phyloP scores from a whole-genome alignment of 2,113 vertebrate genomes.

The Laterallus jamaicensis region DNA sequence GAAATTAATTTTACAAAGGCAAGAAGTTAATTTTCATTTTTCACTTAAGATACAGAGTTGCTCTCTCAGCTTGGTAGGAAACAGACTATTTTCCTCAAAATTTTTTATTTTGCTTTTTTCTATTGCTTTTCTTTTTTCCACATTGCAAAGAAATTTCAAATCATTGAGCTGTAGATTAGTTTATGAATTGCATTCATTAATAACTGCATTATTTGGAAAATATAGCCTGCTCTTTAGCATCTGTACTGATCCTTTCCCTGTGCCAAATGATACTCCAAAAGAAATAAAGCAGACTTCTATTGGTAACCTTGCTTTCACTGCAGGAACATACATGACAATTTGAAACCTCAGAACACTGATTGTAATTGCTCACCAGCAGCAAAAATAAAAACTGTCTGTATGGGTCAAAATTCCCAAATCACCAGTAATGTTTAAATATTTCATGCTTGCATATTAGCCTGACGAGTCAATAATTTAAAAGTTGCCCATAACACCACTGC shows the following conservation, averaged over 20 bases:
- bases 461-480: neutral
- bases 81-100: neutral
- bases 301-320: neutral
- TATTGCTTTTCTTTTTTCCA: neutral
- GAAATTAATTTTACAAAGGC: neutral
- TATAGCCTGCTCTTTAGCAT: neutral
- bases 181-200: slow-evolving; percentile 10
- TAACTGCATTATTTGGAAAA: neutral
- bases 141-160: neutral
- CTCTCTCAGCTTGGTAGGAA: neutral
- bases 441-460: neutral
- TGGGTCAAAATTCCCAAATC: neutral
- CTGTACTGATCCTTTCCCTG: neutral
- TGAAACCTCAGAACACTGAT: neutral
- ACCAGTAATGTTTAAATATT: neutral
- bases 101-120: neutral
- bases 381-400: neutral
- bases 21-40: neutral
- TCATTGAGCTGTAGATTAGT: neutral
- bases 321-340: neutral
- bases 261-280: neutral
- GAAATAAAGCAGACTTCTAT: neutral
- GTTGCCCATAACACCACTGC: neutral
- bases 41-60: neutral
- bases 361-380: neutral